A percentile compares a stretch with the other conserved stretches of the same genome.
Conservation (phyloP, 2,888 invertebrate genomes). For the Poecilobothrus nobilitatus region DNA sequence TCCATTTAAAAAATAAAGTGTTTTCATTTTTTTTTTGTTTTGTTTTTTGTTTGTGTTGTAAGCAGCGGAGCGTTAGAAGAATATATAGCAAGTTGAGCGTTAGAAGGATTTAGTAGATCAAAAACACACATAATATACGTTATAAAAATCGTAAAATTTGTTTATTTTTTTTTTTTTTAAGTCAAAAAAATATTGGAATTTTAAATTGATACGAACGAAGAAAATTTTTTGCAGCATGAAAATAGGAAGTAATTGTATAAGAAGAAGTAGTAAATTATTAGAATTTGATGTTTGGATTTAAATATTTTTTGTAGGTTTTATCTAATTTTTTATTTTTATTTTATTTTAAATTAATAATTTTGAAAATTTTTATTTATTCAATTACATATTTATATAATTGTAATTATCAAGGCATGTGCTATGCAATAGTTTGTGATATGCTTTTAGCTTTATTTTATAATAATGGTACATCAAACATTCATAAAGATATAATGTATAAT, state of each 20-base stretch:
- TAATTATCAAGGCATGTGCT: neutral
- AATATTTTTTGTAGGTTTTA: conserved; percentile 10
- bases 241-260: conserved; percentile 10
- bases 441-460: neutral
- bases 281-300: conserved; percentile 9
- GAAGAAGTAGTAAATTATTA: conserved; percentile 18
- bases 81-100: too few species aligned
- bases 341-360: neutral
- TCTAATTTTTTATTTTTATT: neutral
- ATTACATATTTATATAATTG: neutral
- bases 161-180: too few species aligned
- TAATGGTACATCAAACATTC: too few species aligned
- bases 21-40: neutral
- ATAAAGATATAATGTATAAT: too few species aligned
- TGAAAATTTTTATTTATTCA: too few species aligned
- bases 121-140: too few species aligned
- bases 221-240: conserved; percentile 23
- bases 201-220: neutral
- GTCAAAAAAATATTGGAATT: neutral
- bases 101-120: too few species aligned
- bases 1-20: neutral
- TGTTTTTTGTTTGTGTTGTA: neutral
- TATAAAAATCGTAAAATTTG: too few species aligned
- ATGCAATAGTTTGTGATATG: conserved; percentile 2
- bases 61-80: too few species aligned